Evolutionary conservation across 2,113 vertebrate species (phyloP).

Genomic region (Cebus imitator): DNA sequence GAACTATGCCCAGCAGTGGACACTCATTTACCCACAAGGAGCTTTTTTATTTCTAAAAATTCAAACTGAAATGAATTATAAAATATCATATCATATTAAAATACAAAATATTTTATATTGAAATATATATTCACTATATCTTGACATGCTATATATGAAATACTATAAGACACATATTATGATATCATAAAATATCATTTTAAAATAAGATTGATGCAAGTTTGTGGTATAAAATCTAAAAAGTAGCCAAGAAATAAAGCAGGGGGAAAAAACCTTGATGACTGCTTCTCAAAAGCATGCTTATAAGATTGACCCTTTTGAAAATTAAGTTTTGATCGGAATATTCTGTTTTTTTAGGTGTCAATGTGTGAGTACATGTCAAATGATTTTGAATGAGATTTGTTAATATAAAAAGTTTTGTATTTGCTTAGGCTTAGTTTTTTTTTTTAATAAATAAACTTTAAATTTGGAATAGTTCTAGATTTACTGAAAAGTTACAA

Average conservation of each 20-base stretch:
- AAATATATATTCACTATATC: background rate
- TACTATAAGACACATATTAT: background rate
- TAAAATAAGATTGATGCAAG: background rate
- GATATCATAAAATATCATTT: background rate
- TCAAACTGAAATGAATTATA: background rate
- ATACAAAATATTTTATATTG: background rate
- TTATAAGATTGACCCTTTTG: background rate
- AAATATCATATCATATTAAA: background rate
- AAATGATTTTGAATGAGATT: background rate
- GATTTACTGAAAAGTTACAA: background rate
- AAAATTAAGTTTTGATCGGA: conserved; percentile 26
- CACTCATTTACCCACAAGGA: background rate
- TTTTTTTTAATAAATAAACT: background rate
- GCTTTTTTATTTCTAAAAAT: background rate
- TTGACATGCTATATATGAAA: background rate
- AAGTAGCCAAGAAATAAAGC: background rate
- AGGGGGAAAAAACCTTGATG: background rate
- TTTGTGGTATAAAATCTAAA: background rate
- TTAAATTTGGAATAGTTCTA: background rate
- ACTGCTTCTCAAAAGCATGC: background rate
- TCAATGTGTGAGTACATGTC: background rate
- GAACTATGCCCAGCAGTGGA: background rate
- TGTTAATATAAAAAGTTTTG: background rate
- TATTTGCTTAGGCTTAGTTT: background rate
- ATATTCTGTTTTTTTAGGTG: background rate